Percentiles rank a stretch among this genome's conserved stretches.
These are phyloP conservation scores for Peromyscus maniculatus DNA, from an alignment of 2,113 vertebrate species.

Conservation along the genomic window DNA sequence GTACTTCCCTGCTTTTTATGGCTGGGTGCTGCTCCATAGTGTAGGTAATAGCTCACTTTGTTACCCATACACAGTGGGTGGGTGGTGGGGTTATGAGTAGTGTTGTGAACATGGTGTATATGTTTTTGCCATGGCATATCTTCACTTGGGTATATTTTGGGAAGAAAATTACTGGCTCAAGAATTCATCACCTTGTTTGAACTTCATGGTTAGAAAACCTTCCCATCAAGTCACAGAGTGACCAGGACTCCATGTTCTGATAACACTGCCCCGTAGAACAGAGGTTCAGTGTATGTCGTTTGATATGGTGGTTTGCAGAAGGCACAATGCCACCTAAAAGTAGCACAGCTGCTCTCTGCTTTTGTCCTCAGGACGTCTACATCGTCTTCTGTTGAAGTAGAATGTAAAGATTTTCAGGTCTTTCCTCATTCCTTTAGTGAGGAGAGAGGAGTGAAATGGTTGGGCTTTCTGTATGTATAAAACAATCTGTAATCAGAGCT, in stretches of 20 bases:
- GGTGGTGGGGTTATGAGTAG: background rate
- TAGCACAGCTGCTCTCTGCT: background rate
- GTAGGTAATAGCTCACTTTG: background rate
- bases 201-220: constrained; percentile 15
- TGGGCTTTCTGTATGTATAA: constrained; percentile 23
- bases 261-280: background rate
- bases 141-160: background rate
- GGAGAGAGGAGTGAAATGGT: constrained; percentile 44
- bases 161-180: background rate
- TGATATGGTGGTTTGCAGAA: background rate
- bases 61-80: background rate
- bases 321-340: background rate
- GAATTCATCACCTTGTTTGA: background rate
- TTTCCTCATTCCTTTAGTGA: background rate
- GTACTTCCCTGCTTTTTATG: background rate
- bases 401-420: constrained; percentile 61
- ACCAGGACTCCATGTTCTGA: background rate
- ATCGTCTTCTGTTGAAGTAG: constrained; percentile 40
- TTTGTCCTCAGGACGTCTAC: background rate
- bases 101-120: background rate
- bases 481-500: background rate
- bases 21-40: background rate
- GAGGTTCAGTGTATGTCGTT: background rate
- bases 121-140: background rate
- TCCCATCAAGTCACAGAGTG: background rate